These are phyloP conservation scores for Nycticebus coucang DNA, from an alignment of 2,113 vertebrate genomes.

Conservation along the genomic window DNA sequence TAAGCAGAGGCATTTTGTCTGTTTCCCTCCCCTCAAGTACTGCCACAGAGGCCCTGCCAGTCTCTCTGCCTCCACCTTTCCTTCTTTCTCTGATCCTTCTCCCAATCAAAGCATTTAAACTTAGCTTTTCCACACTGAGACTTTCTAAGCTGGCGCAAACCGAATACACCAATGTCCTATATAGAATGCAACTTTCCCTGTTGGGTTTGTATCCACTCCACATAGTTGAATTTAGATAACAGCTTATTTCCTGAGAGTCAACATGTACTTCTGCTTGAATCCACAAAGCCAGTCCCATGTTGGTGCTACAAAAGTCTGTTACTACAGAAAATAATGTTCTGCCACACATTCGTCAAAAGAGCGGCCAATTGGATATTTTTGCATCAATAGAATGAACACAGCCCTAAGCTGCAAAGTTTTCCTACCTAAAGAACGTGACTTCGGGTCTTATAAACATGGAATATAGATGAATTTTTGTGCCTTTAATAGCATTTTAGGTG, in stretches of 20 bases:
- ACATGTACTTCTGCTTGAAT: conserved; percentile 58
- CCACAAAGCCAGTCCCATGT: background rate
- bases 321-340: conserved; percentile 67
- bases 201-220: conserved; percentile 47
- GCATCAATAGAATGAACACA: background rate
- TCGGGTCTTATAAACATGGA: background rate
- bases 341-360: background rate
- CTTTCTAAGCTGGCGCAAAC: conserved; percentile 5
- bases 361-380: conserved; percentile 5
- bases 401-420: background rate
- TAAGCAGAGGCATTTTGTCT: background rate
- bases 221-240: conserved; percentile 49
- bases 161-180: background rate
- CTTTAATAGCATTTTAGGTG: background rate
- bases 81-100: background rate
- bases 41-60: background rate
- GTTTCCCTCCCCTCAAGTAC: background rate
- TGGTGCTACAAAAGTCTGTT: conserved; percentile 3
- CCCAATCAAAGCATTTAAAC: background rate
- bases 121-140: background rate
- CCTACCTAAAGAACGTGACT: background rate
- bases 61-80: background rate
- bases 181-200: conserved; percentile 34
- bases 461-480: background rate
- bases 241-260: conserved; percentile 55